Percentiles rank a stretch among this genome's conserved stretches.
These are phyloP conservation scores for Eptesicus fuscus DNA, from an alignment of 2,113 vertebrate species.

Conservation along the genomic window DNA sequence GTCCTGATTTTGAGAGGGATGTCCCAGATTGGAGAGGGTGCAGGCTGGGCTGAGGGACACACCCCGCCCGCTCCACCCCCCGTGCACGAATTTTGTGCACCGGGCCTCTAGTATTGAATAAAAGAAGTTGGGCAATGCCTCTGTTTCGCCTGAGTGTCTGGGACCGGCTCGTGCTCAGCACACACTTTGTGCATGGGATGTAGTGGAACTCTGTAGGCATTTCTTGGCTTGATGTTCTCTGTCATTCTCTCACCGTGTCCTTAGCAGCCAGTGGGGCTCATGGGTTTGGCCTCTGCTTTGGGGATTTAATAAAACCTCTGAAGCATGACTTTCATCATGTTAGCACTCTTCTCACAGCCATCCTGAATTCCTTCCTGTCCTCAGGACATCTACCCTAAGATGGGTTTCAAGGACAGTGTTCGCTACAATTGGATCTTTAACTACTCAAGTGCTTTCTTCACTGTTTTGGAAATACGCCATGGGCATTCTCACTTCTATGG, in stretches of 20 bases:
- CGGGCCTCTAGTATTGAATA: not conserved
- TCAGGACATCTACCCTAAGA: not conserved
- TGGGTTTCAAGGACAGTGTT: not conserved
- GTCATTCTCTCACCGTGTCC: not conserved
- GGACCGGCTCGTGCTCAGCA: not conserved
- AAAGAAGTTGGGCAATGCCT: not conserved
- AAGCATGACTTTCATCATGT: not conserved
- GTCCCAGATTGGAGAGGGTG: too few relatives aligned
- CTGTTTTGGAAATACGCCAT: not conserved
- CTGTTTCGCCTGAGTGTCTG: not conserved
- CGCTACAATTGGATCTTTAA: not conserved
- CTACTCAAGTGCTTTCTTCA: not conserved
- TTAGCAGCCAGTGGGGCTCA: not conserved
- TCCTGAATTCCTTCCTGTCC: not conserved
- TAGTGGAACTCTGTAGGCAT: fast-evolving
- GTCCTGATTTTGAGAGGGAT: too few relatives aligned
- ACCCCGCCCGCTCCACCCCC: too few relatives aligned
- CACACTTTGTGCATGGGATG: not conserved
- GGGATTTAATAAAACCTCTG: not conserved
- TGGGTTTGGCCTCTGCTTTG: not conserved
- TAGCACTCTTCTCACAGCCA: not conserved
- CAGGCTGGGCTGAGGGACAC: too few relatives aligned
- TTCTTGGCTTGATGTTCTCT: not conserved
- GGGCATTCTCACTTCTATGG: not conserved
- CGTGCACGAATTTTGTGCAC: too few relatives aligned